Base-by-base conservation (phyloP, 2,888 invertebrate species). In the Drosophila diplacantha region DNA sequence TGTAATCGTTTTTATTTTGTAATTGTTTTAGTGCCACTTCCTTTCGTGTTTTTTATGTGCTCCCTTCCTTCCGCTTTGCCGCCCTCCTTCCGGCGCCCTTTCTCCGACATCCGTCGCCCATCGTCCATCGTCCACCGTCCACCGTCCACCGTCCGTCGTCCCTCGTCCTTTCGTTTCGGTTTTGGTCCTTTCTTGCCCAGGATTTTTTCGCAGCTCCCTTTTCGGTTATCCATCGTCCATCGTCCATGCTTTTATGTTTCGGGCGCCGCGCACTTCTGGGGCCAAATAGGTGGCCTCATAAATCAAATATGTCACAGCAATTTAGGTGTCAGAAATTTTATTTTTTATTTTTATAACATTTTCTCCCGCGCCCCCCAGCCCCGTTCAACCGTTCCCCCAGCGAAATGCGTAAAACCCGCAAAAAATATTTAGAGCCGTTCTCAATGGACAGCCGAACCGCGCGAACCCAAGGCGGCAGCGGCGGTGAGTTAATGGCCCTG, bases 301-400 rank as follows among this genome's bases (percentile, higher is more conserved):
- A 81, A 81, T 84, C 81, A 84, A 81, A 84, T 83, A 81, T 81
- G 84, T 81, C 81, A 81, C 81, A 81, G 81, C 84, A 81, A 84
- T 81, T 84, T 81, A 83, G 81, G 84, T 82, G 81, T 82, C 82
- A 81, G 69, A 84, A 81, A 73, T 83, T 83, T 82, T 83, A 78
- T 79, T 79, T 78, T 81, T 75, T 73, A 77, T 84, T 81, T 84
- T 82, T 84, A 84, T 75, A 81, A 82, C 83, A 64, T 83, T 80
- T 69, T 61, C 63, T 72, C 41, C 41, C 5, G n/a, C 5, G 22
- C n/a, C 5, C 22, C n/a, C 64, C 50, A 46, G 49, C 26, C 22
- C 41, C 41, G n/a, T 41, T 26, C 43, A 7, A 11, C n/a, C 6
- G 22, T 41, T 12, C 51, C 31, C 12, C 65, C 72, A 72, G 56